Conservation (phyloP, 2,113 vertebrate species). For the Anguilla japonica region DNA sequence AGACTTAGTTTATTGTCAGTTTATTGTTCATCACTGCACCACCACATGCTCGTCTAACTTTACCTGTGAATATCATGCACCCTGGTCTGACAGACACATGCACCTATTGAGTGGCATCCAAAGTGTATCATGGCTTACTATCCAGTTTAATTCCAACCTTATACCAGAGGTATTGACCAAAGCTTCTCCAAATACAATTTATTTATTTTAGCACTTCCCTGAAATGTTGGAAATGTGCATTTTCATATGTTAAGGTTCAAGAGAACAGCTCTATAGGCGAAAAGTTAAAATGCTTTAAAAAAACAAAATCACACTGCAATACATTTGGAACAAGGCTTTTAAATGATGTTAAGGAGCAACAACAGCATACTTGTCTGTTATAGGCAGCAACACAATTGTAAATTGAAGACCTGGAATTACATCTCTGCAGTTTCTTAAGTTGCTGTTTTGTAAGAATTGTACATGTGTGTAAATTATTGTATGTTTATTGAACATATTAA, state of each 20-base stretch:
- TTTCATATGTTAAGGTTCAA: conserved; percentile 20
- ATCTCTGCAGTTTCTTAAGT: not conserved
- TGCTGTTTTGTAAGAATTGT: not conserved
- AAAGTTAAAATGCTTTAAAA: conserved; percentile 36
- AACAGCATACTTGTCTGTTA: not conserved
- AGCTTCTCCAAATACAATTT: conserved; percentile 15
- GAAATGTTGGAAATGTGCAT: conserved; percentile 34
- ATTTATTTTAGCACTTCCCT: conserved; percentile 41
- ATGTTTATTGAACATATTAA: not conserved
- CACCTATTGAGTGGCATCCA: not conserved
- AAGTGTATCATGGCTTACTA: not conserved
- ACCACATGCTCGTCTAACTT: not conserved
- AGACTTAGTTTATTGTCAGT: too few species aligned
- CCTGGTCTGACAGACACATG: not conserved
- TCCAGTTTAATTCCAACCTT: conserved; percentile 1
- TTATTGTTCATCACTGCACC: not conserved
- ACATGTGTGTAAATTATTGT: not conserved
- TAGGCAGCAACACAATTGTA: not conserved
- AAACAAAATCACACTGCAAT: conserved; percentile 41
- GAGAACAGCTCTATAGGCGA: conserved; percentile 44
- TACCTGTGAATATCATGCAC: not conserved
- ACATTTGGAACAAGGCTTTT: not conserved
- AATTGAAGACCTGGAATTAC: not conserved
- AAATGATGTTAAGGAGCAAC: not conserved
- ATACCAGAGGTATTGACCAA: not conserved